Percentiles rank a stretch among this genome's conserved stretches.
Evolutionary conservation across 2,888 invertebrate genomes (phyloP).

Genomic region (Brenthis hecate): DNA sequence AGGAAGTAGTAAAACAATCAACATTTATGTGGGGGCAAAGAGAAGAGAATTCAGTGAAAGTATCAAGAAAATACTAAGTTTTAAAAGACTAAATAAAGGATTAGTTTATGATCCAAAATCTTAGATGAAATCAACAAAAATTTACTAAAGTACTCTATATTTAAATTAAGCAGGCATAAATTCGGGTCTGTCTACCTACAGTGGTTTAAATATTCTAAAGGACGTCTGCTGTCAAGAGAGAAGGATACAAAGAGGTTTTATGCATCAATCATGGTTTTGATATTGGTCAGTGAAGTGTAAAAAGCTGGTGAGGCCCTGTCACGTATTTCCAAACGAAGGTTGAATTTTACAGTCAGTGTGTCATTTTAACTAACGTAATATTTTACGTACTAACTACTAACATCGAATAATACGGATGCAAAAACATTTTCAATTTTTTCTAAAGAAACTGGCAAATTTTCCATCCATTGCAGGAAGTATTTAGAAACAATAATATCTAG

Average conservation of each 20-base stretch:
- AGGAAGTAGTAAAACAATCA: conserved; percentile 41
- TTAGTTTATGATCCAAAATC: no score
- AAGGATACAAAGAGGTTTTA: conserved; percentile 37
- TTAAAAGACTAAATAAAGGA: conserved; percentile 40
- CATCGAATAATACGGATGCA: conserved; percentile 15
- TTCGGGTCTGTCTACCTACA: neutral
- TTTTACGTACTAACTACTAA: conserved; percentile 22
- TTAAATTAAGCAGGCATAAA: neutral
- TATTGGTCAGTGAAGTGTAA: conserved; percentile 46
- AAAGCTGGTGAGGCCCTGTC: conserved; percentile 32
- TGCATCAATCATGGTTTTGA: conserved; percentile 49
- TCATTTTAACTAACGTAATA: conserved; percentile 15
- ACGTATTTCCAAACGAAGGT: conserved; percentile 50
- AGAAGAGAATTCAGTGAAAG: conserved; percentile 22
- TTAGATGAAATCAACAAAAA: no score
- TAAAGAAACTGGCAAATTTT: no score
- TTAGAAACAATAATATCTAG: no score
- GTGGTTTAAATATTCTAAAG: neutral
- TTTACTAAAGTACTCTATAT: neutral
- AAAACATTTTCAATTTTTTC: neutral
- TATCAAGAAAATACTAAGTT: neutral
- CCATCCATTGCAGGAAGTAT: no score
- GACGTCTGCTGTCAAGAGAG: neutral
- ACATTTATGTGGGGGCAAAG: conserved; percentile 34
- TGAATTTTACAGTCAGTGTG: conserved; percentile 31